Base-by-base conservation (phyloP, 2,113 vertebrate genomes). In the Fulica atra region DNA sequence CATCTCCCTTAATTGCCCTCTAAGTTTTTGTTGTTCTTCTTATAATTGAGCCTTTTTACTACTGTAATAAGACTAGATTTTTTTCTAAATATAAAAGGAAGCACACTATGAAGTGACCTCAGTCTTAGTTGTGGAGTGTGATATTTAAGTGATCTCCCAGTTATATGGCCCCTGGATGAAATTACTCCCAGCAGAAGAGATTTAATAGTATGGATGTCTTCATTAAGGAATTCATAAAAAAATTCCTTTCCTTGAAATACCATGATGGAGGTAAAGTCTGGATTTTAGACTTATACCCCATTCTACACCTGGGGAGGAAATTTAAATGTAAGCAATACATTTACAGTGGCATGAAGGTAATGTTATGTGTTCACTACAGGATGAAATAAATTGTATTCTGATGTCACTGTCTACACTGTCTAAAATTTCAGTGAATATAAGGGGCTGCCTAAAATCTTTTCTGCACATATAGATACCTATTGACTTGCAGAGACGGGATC, bases 51-150 rank as follows among this genome's bases (percentile, higher is more conserved):
- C 1, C 4, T 59, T 73, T 85, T 63, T 5, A 21, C 0, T 35
- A 40, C 20, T 46, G 33, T 12, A 21, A 17, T 48, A 60, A 76
- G 7, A 20, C 26, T 51, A 33, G 23, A 44, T 35, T 14, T 57
- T 3, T 29, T 14, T 57, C 3, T 31, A 82, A 51, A 38, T 35
- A 42, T 4, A 31, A 65, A 8, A 64, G 13, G 26, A 10, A 54
- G 2, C 2, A 51, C 8, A 16, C 1, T 21, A 40, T 53, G 36
- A 44, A 68, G 17, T 25, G 4, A 48, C 9, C 2, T 57, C n/a
- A 28, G 0, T 28, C 26, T 33, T 44, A 19, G 20, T 13, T 3
- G 2, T 17, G 4, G 16, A 46, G 19, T 7, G 5, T 74, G 24
- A 17, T 48, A 14, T 2, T 56, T 60, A 64, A 42, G 15, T 33